Conservation (phyloP, 2,113 vertebrate genomes). For the Numenius arquata region DNA sequence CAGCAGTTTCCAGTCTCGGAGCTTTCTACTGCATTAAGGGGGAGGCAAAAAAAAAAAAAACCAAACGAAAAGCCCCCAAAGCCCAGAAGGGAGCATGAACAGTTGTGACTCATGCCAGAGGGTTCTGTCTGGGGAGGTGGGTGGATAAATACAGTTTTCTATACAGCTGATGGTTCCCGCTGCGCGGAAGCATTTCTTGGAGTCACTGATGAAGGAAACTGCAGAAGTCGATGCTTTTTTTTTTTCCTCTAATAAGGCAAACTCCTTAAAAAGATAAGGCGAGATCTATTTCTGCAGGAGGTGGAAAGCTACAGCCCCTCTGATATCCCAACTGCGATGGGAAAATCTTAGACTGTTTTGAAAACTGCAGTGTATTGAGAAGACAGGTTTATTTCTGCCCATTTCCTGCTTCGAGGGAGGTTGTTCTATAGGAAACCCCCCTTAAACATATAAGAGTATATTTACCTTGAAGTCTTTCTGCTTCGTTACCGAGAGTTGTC, state of each 20-base stretch:
- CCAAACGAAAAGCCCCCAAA: background rate
- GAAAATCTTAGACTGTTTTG: background rate
- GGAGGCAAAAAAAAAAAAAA: background rate
- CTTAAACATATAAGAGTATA: background rate
- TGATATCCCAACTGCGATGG: background rate
- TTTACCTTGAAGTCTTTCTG: background rate
- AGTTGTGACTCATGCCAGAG: background rate
- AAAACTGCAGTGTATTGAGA: background rate
- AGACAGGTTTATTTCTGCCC: background rate
- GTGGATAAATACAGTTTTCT: slow-evolving; percentile 3
- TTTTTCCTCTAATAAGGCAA: background rate
- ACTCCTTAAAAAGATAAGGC: background rate
- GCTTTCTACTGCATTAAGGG: background rate
- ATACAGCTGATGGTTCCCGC: background rate
- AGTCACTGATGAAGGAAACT: background rate
- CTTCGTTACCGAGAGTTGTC: background rate
- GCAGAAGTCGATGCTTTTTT: background rate
- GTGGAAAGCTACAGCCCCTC: background rate
- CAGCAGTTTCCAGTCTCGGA: background rate
- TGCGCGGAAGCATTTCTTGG: background rate
- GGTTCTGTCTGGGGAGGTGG: background rate
- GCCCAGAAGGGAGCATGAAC: background rate
- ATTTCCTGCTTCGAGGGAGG: background rate
- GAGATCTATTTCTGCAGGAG: background rate
- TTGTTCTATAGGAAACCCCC: background rate